Percentiles rank a stretch among this genome's conserved stretches.
Evolutionary conservation across 2,888 invertebrate species (phyloP).

Genomic region (Silvanus unidentatus): DNA sequence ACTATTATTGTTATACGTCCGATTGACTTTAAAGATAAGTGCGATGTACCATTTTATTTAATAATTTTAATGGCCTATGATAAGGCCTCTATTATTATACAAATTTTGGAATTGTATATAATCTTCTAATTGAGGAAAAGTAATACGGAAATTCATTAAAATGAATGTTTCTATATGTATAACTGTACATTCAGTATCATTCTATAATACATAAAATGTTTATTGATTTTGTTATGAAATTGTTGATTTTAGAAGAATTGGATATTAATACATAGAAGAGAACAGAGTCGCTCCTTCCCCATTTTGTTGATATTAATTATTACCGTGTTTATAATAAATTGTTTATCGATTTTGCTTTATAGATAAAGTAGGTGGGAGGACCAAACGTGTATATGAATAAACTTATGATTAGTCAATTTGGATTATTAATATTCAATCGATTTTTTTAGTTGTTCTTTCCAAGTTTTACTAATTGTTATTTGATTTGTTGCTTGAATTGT

Average conservation of each 20-base stretch:
- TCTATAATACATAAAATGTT: background rate
- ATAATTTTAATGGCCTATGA: slow-evolving; percentile 23
- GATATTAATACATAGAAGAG: slow-evolving; percentile 4
- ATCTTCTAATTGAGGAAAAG: too few species aligned
- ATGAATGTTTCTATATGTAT: slow-evolving; percentile 36
- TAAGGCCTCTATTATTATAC: slow-evolving; percentile 21
- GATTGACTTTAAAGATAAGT: slow-evolving; percentile 19
- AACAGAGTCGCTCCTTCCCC: slow-evolving; percentile 5
- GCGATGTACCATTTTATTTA: slow-evolving; percentile 15
- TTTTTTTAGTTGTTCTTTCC: too few species aligned
- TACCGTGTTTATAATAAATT: too few species aligned
- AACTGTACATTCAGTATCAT: slow-evolving; percentile 18
- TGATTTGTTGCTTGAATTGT: too few species aligned
- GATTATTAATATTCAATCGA: too few species aligned
- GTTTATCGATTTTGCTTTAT: too few species aligned
- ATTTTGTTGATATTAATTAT: background rate
- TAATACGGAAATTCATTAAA: slow-evolving; percentile 26
- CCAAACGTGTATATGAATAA: too few species aligned
- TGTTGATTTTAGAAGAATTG: too few species aligned
- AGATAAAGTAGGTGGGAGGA: too few species aligned
- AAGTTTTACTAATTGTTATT: too few species aligned
- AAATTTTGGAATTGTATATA: slow-evolving; percentile 26
- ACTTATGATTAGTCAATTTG: too few species aligned
- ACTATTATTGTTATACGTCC: slow-evolving; percentile 29
- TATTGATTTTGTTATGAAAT: background rate